Evolutionary conservation across 2,797 vertebrate species (phyloP).

Genomic region (Tympanoctomys barrerae): DNA sequence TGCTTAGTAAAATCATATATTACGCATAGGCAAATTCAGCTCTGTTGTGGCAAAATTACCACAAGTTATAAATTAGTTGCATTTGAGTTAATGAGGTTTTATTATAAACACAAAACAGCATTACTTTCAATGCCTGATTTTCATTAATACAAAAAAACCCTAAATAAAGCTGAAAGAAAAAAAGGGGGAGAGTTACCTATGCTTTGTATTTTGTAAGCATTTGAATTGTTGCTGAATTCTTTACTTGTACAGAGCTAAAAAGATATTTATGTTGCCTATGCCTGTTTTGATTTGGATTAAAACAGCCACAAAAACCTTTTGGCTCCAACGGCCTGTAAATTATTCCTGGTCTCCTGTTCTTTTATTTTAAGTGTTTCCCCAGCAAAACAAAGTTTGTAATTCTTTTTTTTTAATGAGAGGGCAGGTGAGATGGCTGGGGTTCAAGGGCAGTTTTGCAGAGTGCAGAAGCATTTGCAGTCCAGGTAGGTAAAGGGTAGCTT

Average conservation of each 20-base stretch:
- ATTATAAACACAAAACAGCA: constrained; percentile 78
- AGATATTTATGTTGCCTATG: constrained; percentile 25
- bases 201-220: background rate
- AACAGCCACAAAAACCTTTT: constrained; percentile 24
- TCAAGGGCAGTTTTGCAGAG: background rate
- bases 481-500: background rate
- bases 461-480: background rate
- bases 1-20: constrained; percentile 77
- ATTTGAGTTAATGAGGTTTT: constrained; percentile 80
- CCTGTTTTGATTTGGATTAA: constrained; percentile 56
- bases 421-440: background rate
- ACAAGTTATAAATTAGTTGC: constrained; percentile 80
- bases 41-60: constrained; percentile 78
- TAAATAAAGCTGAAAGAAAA: constrained; percentile 60
- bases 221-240: background rate
- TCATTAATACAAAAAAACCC: constrained; percentile 70
- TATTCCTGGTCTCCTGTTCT: background rate
- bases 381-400: background rate
- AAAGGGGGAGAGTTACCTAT: background rate
- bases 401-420: background rate
- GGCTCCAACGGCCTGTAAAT: background rate
- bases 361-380: constrained; percentile 30
- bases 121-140: constrained; percentile 78
- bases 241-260: background rate
- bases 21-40: constrained; percentile 71